Base-by-base conservation (phyloP, 2,113 vertebrate species). In the Charadrius vociferus region DNA sequence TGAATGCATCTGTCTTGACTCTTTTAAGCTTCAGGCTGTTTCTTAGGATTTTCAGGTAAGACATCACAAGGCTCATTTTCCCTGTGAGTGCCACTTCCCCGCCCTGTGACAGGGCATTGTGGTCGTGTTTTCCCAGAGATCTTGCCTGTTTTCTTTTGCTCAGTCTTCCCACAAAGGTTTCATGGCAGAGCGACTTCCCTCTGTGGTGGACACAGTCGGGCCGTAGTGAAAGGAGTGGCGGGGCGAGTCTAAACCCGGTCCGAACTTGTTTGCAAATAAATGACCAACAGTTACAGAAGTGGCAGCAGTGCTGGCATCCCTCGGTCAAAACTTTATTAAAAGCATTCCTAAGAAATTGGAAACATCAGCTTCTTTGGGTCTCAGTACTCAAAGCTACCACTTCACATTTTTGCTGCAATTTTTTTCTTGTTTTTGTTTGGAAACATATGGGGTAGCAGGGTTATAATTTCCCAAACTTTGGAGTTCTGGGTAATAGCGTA, bases 211-310 rank as follows among this genome's bases (percentile, higher is more conserved):
- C 49, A 43, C 53, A 52, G 84, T 14, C 19, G 90, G 86, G 36
- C 70, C 73, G 12, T 1, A 68, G 84, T 90, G 71, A 56, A 79
- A 95, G 92, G 95, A 96, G 90, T 80, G 74, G 93, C 26, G 93
- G 92, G 90, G 90, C 96, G 86, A 94, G 96, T 94, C 96, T 80
- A 95, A 94, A 95, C 90, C 41, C 36, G 39, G 90, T 36, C 92
- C 5, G 5, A 68, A 75, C 95, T 92, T 93, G 90, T 86, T 94
- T 82, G 79, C 81, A 85, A 93, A 96, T 82, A 82, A 88, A 88
- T 85, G 90, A 41, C 89, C 19, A 45, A 39, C 52, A 70, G 62
- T 87, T 96, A 82, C 62, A 85, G 84, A 93, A 94, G 93, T 77
- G 88, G 93, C 85, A 82, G 92, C 62, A 77, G 13, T 37, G 39